Evolutionary conservation across 2,113 vertebrate species (phyloP).

Genomic region (Mesembrinibis cayennensis): DNA sequence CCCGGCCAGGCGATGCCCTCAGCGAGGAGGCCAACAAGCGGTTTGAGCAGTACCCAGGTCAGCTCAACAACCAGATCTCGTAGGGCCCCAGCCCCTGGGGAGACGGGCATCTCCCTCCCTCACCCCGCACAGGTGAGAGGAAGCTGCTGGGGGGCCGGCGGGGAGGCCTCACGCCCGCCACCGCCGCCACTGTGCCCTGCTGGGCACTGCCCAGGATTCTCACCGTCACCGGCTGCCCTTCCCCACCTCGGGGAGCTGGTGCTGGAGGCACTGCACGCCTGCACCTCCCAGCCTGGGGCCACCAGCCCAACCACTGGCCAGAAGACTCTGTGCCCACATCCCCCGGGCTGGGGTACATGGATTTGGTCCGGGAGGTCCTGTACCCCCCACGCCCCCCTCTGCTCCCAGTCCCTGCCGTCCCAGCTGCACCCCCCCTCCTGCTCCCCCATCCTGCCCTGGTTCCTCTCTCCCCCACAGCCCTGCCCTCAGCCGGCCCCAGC

Average conservation of each 20-base stretch:
- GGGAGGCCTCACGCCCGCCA: neutral
- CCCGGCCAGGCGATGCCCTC: slow-evolving; percentile 85
- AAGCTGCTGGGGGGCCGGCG: neutral
- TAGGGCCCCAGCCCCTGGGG: slow-evolving; percentile 53
- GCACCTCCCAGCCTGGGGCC: neutral
- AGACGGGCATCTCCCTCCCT: neutral
- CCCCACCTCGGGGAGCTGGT: neutral
- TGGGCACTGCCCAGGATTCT: neutral
- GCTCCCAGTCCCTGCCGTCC: neutral
- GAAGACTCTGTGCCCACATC: neutral
- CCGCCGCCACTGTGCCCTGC: neutral
- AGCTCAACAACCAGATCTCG: slow-evolving; percentile 92
- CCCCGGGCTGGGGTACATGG: neutral
- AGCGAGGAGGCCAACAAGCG: slow-evolving; percentile 91
- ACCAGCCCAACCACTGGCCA: slow-evolving; percentile 24
- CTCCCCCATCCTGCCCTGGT: neutral
- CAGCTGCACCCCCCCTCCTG: neutral
- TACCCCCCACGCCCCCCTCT: neutral
- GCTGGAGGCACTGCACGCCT: neutral
- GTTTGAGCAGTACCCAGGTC: slow-evolving; percentile 94
- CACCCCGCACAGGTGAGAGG: neutral
- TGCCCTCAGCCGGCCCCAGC: neutral
- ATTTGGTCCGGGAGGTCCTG: neutral
- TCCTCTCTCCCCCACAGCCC: neutral
- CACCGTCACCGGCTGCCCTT: neutral